phyloP scores from a whole-genome alignment of 2,797 vertebrate species.

The Chromobotia macracanthus region DNA sequence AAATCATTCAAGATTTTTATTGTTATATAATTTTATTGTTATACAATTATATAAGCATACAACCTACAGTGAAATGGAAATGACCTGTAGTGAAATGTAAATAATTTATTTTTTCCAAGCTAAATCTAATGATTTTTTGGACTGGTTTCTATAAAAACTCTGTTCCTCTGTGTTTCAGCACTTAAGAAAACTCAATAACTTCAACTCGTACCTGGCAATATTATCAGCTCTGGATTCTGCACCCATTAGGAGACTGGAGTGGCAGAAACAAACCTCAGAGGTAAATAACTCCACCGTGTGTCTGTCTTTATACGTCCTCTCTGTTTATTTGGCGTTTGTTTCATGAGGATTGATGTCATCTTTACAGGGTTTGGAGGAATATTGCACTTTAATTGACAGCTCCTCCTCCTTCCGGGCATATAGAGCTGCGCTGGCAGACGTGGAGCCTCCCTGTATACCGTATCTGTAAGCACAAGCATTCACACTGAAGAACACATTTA shows the following conservation, averaged over 20 bases:
- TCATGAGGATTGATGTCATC: constrained; percentile 10
- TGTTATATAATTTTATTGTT: too few species aligned
- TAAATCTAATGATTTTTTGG: background rate
- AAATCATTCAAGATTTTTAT: background rate
- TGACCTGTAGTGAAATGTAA: too few species aligned
- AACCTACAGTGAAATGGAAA: too few species aligned
- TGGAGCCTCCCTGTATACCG: constrained; percentile 91
- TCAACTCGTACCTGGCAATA: constrained; percentile 95
- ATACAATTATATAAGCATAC: too few species aligned
- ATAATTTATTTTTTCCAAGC: background rate
- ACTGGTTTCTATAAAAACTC: background rate
- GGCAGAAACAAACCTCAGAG: constrained; percentile 93
- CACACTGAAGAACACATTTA: background rate
- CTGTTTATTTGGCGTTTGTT: background rate
- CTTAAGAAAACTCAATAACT: constrained; percentile 92
- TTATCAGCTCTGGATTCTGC: constrained; percentile 92
- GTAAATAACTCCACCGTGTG: constrained; percentile 63
- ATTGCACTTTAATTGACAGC: constrained; percentile 92
- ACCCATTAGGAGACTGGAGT: constrained; percentile 90
- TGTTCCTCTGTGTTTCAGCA: constrained; percentile 74
- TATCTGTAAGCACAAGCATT: constrained; percentile 82
- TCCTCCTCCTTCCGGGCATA: constrained; percentile 93
- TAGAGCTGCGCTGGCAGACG: constrained; percentile 87
- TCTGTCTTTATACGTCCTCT: background rate
- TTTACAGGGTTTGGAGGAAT: constrained; percentile 86